Base-by-base conservation (phyloP, 30 jellyfish, hydroid and myxozoan genomes). In the Cassiopea xamachana region DNA sequence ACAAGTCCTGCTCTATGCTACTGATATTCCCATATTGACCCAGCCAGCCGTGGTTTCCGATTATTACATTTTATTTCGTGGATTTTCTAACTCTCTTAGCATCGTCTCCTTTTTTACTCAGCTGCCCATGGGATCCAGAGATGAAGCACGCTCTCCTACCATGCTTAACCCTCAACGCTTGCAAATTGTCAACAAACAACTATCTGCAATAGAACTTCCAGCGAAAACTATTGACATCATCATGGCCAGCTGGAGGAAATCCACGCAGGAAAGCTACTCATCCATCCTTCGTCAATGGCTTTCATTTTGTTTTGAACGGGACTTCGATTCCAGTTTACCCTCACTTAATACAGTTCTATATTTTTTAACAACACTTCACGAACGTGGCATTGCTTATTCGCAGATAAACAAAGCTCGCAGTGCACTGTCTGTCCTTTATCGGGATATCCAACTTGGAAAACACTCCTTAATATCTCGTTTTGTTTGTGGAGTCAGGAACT, bases 1-100 rank as follows among this genome's bases (percentile, higher is more conserved):
- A 86, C 50, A 12, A 15, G 3, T 51, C 72, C 68, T 17, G 27
- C 43, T 58, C 75, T 51, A 48, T 86, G 7, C 82, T 86, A 1
- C 27, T 64, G 74, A 76, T 86, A 19, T 13, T 71, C 62, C 93
- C 93, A 12, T 18, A 46, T 8, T 86, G 93, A 88, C 82, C 79
- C 17, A 79, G 80, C n/a, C 93, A 86, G 59, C 88, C 88, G 7
- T 86, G 93, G 88, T 86, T 70, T 59, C 88, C 88, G 44, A 86
- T 12, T 14, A 3, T 81, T 6, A 10, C 76, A 2, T 45, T 17
- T 47, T 59, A 18, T n/a, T 60, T 79, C 10, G 47, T 79, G 19
- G 49, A 50, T 47, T 50, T 14, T 14, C 87, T 55, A 1, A 45
- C 50, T 8, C 81, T 39, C 8, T 47, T 81, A 4, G 82, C 81